Percentiles rank a stretch among this genome's conserved stretches.
Conservation (phyloP, 1,140 invertebrate genomes). For the Manduca sexta region DNA sequence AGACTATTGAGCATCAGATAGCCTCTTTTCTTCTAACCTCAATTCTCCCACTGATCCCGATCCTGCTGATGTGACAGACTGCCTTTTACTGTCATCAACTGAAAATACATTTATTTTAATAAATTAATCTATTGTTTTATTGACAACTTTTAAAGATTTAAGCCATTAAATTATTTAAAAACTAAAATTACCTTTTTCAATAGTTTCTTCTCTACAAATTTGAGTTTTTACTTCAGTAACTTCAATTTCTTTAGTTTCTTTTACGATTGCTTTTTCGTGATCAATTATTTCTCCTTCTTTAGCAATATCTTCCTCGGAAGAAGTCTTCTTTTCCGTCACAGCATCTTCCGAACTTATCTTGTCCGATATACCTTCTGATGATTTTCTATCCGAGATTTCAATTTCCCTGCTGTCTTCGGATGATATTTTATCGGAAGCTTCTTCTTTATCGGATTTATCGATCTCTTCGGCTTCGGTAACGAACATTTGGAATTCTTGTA, state of each 20-base stretch:
- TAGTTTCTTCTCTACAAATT: constrained; percentile 1
- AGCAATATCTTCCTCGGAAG: constrained; percentile 57
- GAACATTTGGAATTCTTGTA: constrained; percentile 68
- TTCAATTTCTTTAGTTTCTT: constrained; percentile 24
- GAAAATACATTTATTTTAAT: constrained; percentile 18
- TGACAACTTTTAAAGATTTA: too few species aligned
- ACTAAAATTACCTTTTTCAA: constrained; percentile 21
- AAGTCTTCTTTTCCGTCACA: constrained; percentile 69
- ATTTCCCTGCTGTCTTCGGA: constrained; percentile 71
- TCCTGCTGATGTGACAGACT: constrained; percentile 61
- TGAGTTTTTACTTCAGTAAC: constrained; percentile 28
- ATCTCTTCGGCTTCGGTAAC: constrained; percentile 69
- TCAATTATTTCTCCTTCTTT: constrained; percentile 25
- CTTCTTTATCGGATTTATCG: constrained; percentile 61
- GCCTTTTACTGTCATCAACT: constrained; percentile 46
- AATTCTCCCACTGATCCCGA: constrained; percentile 57
- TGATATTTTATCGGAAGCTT: constrained; percentile 69
- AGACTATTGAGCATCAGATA: constrained; percentile 67
- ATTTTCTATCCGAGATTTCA: constrained; percentile 70
- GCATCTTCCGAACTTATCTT: constrained; percentile 70
- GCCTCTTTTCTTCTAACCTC: constrained; percentile 59
- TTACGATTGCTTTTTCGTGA: constrained; percentile 19
- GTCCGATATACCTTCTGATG: constrained; percentile 69
- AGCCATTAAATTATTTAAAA: too few species aligned
- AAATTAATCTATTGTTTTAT: too few species aligned